These are phyloP conservation scores for Chironomus riparius DNA, from an alignment of 2,888 invertebrate species.

Conservation along the genomic window DNA sequence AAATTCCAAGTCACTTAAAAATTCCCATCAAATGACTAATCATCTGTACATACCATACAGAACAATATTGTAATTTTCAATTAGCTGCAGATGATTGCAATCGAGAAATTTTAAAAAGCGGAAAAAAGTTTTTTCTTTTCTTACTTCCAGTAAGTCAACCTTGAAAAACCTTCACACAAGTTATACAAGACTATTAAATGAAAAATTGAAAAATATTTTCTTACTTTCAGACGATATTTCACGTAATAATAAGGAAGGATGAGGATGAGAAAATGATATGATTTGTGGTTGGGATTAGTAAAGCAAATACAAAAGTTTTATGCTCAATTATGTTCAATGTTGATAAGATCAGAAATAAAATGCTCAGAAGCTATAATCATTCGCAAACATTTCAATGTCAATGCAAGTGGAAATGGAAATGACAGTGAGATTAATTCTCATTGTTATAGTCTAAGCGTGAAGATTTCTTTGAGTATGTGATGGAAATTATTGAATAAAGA, in stretches of 20 bases:
- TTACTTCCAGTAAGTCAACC: not conserved
- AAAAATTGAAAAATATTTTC: no score
- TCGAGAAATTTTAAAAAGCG: conserved; percentile 2
- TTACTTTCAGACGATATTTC: not conserved
- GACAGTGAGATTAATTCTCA: no score
- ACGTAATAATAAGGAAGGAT: not conserved
- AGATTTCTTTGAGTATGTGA: no score
- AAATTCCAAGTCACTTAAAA: no score
- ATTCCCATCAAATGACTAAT: no score
- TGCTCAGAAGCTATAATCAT: not conserved
- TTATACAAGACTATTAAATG: not conserved
- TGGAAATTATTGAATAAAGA: no score
- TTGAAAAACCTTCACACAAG: not conserved
- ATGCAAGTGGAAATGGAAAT: not conserved
- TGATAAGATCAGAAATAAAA: not conserved
- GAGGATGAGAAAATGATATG: no score
- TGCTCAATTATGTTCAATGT: not conserved
- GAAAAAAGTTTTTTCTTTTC: not conserved
- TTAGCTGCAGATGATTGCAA: conserved; percentile 3
- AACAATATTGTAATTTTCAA: not conserved
- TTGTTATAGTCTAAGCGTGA: no score
- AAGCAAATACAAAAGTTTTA: no score
- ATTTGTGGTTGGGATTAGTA: not conserved
- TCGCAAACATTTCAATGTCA: not conserved
- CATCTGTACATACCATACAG: no score